Evolutionary conservation across 2,113 vertebrate species (phyloP), one percentile per base, ranked within the genome.

Genomic region (Ammodramus savannarum): DNA sequence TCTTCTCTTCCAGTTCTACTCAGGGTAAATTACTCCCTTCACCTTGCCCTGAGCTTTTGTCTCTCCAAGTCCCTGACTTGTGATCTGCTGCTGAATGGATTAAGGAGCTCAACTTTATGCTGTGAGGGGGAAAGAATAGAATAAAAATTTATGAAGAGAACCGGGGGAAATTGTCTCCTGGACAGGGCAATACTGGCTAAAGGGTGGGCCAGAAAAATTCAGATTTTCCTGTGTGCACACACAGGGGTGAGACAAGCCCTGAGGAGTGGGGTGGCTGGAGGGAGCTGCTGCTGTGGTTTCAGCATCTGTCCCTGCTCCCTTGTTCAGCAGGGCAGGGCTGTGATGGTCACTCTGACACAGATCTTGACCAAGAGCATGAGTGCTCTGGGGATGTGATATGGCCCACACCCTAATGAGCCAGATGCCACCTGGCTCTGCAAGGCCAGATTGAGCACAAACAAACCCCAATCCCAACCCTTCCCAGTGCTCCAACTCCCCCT

Each of bases 321-420:
- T 43, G 14, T 10, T 34, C 5, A 5, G 57, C 31, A 44, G 9
- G 9, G 48, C 15, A 44, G 63, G 39, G 46, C 31, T 19, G 25
- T 22, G 49, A 2, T 26, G 81, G 23, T 9, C 32, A 10, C 16
- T 27, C 20, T 39, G 15, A 14, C 1, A 0, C 5, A 3, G 17
- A 15, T 26, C 32, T 32, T 65, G 71, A 26, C 0, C 4, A 51
- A 31, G 49, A 16, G 36, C 4, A 8, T 4, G 7, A 16, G 19
- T 31, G 75, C 38, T 34, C 11, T 11, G 36, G 31, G 59, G 25
- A 29, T 0, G 1, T 2, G n/a, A n/a, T n/a, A n/a, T n/a, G n/a
- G 7, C 3, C 22, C 38, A 9, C 0, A 0, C 13, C 1, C 0
- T 9, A 7, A 63, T 25, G 48, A 49, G 49, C 26, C 49, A 29